Percentiles rank a stretch among this genome's conserved stretches.
phyloP scores from a whole-genome alignment of 2,888 invertebrate species.

The Homarus gammarus region DNA sequence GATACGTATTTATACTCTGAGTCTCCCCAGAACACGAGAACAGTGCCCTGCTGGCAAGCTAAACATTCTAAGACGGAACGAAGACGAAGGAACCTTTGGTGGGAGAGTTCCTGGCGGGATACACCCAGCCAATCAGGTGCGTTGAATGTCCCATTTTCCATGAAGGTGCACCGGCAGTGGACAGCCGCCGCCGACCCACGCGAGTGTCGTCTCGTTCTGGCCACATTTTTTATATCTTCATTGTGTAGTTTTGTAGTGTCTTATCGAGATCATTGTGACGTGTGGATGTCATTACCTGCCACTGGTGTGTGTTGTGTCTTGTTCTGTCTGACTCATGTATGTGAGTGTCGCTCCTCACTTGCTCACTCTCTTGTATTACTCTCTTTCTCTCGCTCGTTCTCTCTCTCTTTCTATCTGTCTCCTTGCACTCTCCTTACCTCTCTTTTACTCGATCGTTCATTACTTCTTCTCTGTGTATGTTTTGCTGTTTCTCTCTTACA shows the following conservation, averaged over 20 bases:
- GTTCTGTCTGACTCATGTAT: no score
- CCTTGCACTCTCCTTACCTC: no score
- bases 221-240: constrained; percentile 10
- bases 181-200: background rate
- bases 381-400: no score
- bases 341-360: background rate
- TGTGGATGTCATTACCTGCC: background rate
- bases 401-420: no score
- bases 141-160: constrained; percentile 69
- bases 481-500: no score
- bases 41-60: background rate
- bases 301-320: no score
- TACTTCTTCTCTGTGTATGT: no score
- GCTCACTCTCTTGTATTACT: no score
- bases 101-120: constrained; percentile 8
- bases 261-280: no score
- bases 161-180: constrained; percentile 48
- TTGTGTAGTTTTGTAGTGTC: background rate
- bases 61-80: constrained; percentile 61
- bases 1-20: no score
- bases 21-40: background rate
- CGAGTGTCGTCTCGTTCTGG: constrained; percentile 3
- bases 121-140: constrained; percentile 62
- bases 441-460: no score
- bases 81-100: constrained; percentile 42